Evolutionary conservation across 2,797 vertebrate species (phyloP), one percentile per base, ranked within the genome.

Genomic region (Enteromius treurensis): DNA sequence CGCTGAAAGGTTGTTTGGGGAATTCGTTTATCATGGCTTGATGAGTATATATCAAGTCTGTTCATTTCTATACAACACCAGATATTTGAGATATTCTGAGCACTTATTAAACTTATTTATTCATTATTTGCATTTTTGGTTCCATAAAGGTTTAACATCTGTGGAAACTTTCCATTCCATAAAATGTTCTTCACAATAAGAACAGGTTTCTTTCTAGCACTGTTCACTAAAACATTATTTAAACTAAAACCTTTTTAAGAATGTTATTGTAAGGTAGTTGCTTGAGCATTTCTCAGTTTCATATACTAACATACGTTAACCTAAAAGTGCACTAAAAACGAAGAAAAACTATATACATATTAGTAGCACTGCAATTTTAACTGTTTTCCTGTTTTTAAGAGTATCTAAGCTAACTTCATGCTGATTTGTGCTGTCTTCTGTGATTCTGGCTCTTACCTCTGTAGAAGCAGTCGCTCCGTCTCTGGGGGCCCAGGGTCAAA

Each of bases 381-480:
- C 4, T 2, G 10, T n/a, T n/a, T n/a, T 42, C 9, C 40, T 42
- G 9, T 9, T n/a, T 55, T n/a, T 9, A 55, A 55, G 51, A 55
- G 51, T n/a, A 9, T 53, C 19, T 32, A 11, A 5, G 2, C 10
- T 19, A 29, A 49, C 10, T 5, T 5, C 45, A 11, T 51, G 47
- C 17, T 6, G 9, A 32, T 73, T 51, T 32, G 7, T 47, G 23
- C 14, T 32, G 2, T 1, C 45, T 32, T 29, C 17, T 51, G 15
- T 29, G 14, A 2, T 19, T 15, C 47, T 29, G 42, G 49, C 37
- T 79, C 84, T 75, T 75, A 87, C 95, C 95, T 94, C 94, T 93
- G 88, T 94, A 95, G 86, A 91, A 94, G 86, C 94, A 91, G 88
- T 95, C 94, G 87, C 92, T 92, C 5, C 93, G 89, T 89, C 93